A percentile compares a stretch with the other conserved stretches of the same genome.
phyloP scores from a whole-genome alignment of 92 coral and sea anemone genomes.

The Epizoanthus ramosus region DNA sequence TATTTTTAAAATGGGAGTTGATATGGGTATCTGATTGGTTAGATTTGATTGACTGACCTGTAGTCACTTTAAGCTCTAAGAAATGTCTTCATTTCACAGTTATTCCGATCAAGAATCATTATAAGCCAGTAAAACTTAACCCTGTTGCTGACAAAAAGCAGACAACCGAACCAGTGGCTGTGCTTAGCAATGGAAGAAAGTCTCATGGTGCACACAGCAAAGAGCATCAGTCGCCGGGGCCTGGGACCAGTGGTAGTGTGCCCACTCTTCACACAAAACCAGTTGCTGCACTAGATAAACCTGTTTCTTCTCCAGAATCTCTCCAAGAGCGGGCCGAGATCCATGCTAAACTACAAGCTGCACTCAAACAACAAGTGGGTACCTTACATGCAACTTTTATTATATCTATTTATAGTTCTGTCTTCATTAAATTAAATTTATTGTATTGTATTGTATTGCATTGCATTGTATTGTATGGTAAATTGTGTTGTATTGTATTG shows the following conservation, averaged over 20 bases:
- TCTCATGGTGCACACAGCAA: slow-evolving; percentile 24
- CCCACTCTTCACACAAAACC: not conserved
- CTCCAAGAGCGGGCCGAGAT: slow-evolving; percentile 80
- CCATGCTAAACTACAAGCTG: slow-evolving; percentile 76
- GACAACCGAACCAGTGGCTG: not conserved
- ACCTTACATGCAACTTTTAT: not conserved
- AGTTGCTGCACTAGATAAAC: slow-evolving; percentile 22
- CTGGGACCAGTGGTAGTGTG: not conserved
- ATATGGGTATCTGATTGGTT: not conserved
- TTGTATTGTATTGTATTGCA: not conserved
- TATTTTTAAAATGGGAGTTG: too few relatives aligned
- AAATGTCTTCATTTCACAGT: slow-evolving; percentile 51
- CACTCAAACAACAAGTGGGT: slow-evolving; percentile 71
- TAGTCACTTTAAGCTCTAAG: not conserved
- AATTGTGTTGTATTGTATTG: too few relatives aligned
- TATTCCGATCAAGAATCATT: slow-evolving; percentile 82
- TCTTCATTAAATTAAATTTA: not conserved
- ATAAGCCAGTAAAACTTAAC: slow-evolving; percentile 79
- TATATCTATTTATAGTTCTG: too few relatives aligned
- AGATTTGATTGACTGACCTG: not conserved
- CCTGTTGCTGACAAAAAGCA: slow-evolving; percentile 46
- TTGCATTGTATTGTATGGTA: not conserved
- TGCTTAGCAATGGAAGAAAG: not conserved
- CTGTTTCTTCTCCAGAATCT: slow-evolving; percentile 52
- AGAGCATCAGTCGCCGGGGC: slow-evolving; percentile 26